Base-by-base conservation (phyloP, 1,140 invertebrate species). In the Propsilocerus akamusi region DNA sequence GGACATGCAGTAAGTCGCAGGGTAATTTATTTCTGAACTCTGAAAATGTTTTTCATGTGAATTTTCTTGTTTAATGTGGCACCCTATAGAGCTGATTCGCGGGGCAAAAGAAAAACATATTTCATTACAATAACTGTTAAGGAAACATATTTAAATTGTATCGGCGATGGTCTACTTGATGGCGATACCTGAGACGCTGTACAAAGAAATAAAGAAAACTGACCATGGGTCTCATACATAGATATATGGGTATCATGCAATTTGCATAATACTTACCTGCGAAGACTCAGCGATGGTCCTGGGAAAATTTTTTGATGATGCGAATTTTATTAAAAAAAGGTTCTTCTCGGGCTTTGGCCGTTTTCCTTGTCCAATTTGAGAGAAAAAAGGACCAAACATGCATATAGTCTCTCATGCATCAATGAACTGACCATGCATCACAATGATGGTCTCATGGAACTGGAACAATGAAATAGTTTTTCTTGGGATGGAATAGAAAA, bases 191-290 rank as follows among this genome's bases (percentile, higher is more conserved):
- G 34, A 41, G 22, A 30, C 28, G 28, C n/a, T n/a, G 28, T 10
- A 30, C 28, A 30, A 30, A n/a, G 28, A 30, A 41, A 41, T 20
- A 17, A 41, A 17, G 17, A 14, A 17, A 14, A 17, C 34, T 41
- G 34, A 41, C 34, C 34, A 41, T 41, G 14, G 22, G 22, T 30
- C 14, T 30, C 11, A n/a, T n/a, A n/a, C n/a, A n/a, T n/a, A n/a
- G n/a, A n/a, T 20, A 20, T 41, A 17, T 17, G 17, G 34, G 32
- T n/a, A 17, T 41, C 34, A 17, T 41, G 34, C 28, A 30, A 41
- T 41, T 41, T 41, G 34, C 34, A 41, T 41, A 41, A n/a, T 17
- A 17, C 22, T 17, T 41, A 41, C 34, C 34, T 41, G 34, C 34
- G 34, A 41, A 20, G 17, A 17, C 10, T 8, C 10, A 17, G 17